Evolutionary conservation across 1,140 invertebrate genomes (phyloP), one percentile per base, ranked within the genome.

Genomic region (Gerris buenoi): DNA sequence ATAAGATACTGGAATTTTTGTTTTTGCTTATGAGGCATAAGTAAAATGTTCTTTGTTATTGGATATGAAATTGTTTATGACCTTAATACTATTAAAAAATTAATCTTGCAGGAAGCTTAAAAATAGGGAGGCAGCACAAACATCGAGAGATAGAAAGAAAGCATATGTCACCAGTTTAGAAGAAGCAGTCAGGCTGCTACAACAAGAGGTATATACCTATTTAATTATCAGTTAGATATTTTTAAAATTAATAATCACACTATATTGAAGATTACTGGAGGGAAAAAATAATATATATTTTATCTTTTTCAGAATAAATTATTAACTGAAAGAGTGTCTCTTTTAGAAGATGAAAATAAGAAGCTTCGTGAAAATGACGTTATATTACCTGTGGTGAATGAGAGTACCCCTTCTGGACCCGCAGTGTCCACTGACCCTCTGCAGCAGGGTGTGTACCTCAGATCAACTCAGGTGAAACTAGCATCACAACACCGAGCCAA

Each of bases 111-210:
- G 95, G 77, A 98, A 98, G 81, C 76, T 98, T 70, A 98, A 97
- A 77, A 98, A 98, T 76, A 81, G 95, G 73, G 92, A 97, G 18
- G 95, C 96, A 46, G 96, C 96, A n/a, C 95, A 98, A 77, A 95
- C 91, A 57, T 97, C 95, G 0, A 82, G 96, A 64, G 96, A 98
- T 77, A 83, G 93, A n/a, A 98, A 98, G 75, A 97, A 97, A 77
- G 89, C 89, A 0, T 87, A 88, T 75, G 87, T 97, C 83, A 86
- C 90, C 68, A 88, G 93, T 71, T 84, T 97, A 77, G 93, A 97
- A 79, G 77, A 79, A 15, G 83, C 84, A 57, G 82, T 91, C 5
- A 80, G 82, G 68, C 74, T 80, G 26, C 75, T 90, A n/a, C 81
- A 81, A 67, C 81, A 85, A 29, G 69, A 76, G 70, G 74, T 76